Evolutionary conservation across 1,140 invertebrate species (phyloP), one percentile per base, ranked within the genome.

Genomic region (Temnothorax curvispinosus): DNA sequence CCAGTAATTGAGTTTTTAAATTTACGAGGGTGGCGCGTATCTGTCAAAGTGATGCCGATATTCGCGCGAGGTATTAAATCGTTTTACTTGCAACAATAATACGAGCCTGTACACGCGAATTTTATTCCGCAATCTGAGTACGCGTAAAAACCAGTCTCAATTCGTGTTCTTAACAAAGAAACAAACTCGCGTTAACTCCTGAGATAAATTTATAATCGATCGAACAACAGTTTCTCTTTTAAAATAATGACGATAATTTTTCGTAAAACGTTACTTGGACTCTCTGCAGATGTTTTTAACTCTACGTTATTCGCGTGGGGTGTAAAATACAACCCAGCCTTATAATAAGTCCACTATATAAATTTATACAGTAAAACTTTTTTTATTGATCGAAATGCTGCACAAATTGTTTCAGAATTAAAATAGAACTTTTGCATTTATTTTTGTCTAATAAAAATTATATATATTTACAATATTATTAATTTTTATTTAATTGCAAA

Each of bases 51-150:
- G 56, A 47, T 64, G 38, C 64, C 41, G 58, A 9, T 64, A 64
- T 13, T 67, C 41, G 41, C 76, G 18, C 27, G 18, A 50, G 44
- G 18, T 52, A 50, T 64, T 65, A 78, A 78, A 78, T 78, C 64
- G 64, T 67, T 64, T 78, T 50, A 65, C 32, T 50, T 41, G 32
- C 27, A 47, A 50, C 60, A 47, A 65, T 35, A 38, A 2, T 41
- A 13, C 15, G 62, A 6, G 18, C 4, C 38, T n/a, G 1, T 18
- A 9, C n/a, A 11, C 54, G 38, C 27, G 2, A 52, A 8, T 69
- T 80, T 54, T 38, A 67, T 52, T 7, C 2, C 41, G 8, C 4
- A 41, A 35, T 44, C 9, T 41, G 27, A 52, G 38, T 67, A 35
- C 21, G 35, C 72, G 2, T 18, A 44, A 62, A 27, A 77, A 44